Conservation (phyloP, 2,113 vertebrate species). For the Oncorhynchus mykiss region DNA sequence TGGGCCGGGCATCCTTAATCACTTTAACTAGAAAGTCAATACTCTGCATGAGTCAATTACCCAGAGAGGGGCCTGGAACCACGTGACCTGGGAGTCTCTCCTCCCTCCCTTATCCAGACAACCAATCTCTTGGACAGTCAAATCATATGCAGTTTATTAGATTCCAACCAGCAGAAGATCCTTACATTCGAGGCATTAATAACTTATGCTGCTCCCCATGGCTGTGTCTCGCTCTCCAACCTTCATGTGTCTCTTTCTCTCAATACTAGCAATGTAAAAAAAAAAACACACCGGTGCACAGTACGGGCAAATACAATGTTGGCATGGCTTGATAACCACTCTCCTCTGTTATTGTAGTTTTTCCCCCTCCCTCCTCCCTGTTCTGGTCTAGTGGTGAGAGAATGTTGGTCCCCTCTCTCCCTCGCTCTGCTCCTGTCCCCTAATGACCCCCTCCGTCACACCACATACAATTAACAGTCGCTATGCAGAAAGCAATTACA, state of each 20-base stretch:
- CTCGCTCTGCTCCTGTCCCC: constrained; percentile 39
- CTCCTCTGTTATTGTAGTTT: not conserved
- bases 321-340: constrained; percentile 29
- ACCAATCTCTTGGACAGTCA: constrained; percentile 64
- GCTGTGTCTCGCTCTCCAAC: constrained; percentile 39
- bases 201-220: constrained; percentile 59
- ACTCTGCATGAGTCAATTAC: constrained; percentile 64
- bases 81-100: constrained; percentile 38
- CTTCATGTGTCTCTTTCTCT: constrained; percentile 24
- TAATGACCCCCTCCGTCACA: constrained; percentile 65
- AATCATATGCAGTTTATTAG: constrained; percentile 67
- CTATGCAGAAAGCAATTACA: constrained; percentile 61
- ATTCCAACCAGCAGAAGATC: constrained; percentile 55
- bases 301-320: constrained; percentile 42
- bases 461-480: constrained; percentile 68
- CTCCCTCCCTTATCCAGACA: constrained; percentile 41
- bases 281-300: constrained; percentile 25
- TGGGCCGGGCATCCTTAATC: constrained; percentile 59
- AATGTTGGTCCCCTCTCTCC: constrained; percentile 29
- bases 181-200: constrained; percentile 62
- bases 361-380: constrained; percentile 19
- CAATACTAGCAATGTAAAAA: constrained; percentile 31
- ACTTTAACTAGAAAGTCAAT: constrained; percentile 69
- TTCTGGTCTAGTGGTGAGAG: constrained; percentile 40
- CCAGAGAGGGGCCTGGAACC: constrained; percentile 40